Conservation (phyloP, 2,797 vertebrate species). For the Lepus oiostolus region DNA sequence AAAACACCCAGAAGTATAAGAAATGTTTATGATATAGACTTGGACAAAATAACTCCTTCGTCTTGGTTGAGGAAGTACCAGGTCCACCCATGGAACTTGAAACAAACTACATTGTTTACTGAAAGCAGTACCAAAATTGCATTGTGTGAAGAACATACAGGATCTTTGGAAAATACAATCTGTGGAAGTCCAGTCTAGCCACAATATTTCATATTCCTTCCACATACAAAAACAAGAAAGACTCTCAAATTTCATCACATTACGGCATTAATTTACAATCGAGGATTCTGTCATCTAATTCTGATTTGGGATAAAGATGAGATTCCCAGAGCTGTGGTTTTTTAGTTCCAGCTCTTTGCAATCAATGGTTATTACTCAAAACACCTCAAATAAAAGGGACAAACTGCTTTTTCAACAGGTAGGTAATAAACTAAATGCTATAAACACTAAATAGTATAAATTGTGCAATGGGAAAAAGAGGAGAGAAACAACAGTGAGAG, state of each 20-base stretch:
- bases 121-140: background rate
- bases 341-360: background rate
- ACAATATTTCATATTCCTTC: background rate
- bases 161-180: background rate
- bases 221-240: background rate
- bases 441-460: background rate
- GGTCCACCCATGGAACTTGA: background rate
- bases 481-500: background rate
- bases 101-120: background rate
- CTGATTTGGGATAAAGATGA: background rate
- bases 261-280: background rate
- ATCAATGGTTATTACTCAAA: background rate
- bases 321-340: background rate
- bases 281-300: background rate
- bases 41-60: background rate
- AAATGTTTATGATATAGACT: background rate
- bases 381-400: background rate
- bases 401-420: background rate
- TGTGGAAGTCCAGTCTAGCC: background rate
- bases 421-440: background rate
- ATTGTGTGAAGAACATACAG: background rate
- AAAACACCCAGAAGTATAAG: background rate
- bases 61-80: background rate
- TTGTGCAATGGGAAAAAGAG: background rate
- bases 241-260: background rate